phyloP scores from a whole-genome alignment of 2,888 invertebrate species.

The Himalopsyche kuldschensis region DNA sequence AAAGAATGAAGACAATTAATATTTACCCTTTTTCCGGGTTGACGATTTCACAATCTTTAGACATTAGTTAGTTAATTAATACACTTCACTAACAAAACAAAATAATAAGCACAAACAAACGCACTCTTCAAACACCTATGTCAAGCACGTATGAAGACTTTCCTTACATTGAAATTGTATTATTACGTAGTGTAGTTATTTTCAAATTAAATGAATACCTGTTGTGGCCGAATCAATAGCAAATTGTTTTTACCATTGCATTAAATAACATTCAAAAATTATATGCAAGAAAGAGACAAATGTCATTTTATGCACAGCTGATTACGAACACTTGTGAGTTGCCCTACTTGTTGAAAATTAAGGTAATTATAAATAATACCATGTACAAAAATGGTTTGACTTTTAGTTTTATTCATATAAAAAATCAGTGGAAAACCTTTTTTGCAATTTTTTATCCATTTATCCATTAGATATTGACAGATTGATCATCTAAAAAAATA shows the following conservation, averaged over 20 bases:
- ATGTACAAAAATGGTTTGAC: no score
- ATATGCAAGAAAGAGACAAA: neutral
- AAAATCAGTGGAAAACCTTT: no score
- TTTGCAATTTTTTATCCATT: no score
- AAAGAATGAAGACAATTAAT: slow-evolving; percentile 4
- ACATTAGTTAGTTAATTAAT: slow-evolving; percentile 18
- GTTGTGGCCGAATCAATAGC: neutral
- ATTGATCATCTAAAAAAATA: no score
- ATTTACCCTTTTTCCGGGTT: slow-evolving; percentile 26
- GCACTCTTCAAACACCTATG: neutral
- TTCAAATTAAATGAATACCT: neutral
- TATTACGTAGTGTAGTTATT: neutral
- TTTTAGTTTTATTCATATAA: no score
- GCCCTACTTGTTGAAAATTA: neutral
- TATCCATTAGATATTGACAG: no score
- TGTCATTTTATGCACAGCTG: neutral
- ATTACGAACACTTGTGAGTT: neutral
- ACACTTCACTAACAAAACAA: neutral
- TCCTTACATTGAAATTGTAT: neutral
- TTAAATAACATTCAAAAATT: neutral
- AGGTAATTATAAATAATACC: no score
- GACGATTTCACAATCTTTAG: slow-evolving; percentile 31
- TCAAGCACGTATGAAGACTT: neutral
- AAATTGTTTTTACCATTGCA: neutral
- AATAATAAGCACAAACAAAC: neutral